Base-by-base conservation (phyloP, 1,140 invertebrate species). In the Coenobita brevimanus region DNA sequence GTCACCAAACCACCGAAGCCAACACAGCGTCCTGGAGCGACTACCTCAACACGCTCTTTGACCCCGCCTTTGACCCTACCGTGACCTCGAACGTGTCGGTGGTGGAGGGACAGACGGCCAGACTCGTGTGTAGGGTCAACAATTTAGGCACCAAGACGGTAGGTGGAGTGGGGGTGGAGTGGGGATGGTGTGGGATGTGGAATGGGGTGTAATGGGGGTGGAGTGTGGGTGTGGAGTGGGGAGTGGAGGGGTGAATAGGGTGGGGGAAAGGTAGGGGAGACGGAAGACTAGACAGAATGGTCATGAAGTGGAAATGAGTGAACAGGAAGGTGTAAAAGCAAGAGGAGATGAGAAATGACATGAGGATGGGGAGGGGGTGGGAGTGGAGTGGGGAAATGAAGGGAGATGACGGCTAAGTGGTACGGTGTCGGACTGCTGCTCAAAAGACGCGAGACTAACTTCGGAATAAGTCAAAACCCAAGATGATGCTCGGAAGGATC, bases 111-210 rank as follows among this genome's bases (percentile, higher is more conserved):
- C 90, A 91, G 78, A 91, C 89, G 6, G 90, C 88, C 21, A 87
- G 87, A 64, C 83, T 91, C 38, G 89, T 85, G 8, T 91, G 90
- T 57, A 50, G 89, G 27, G 90, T 91, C 64, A 89, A 89, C 76
- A 91, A 90, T 69, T 78, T 91, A 1, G 90, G 90, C n/a, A 89
- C 90, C 2, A 91, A 91, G 75, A 91, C 86, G 78, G 90, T 91
- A 43, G 87, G 90, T 84, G 21, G 54, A 24, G 41, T n/a, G 1
- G 21, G 1, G 38, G 69, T n/a, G n/a, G 67, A 24, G 67, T n/a
- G 2, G 67, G n/a, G 67, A 17, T 27, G 67, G 3, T 71, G 54
- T 13, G 54, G 54, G 54, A n/a, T 57, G n/a, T 57, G 54, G 8
- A 8, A 27, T 3, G 1, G 21, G n/a, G n/a, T 62, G 1, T 62